Conservation (phyloP, 2,113 vertebrate genomes). For the Acrocephalus arundinaceus region DNA sequence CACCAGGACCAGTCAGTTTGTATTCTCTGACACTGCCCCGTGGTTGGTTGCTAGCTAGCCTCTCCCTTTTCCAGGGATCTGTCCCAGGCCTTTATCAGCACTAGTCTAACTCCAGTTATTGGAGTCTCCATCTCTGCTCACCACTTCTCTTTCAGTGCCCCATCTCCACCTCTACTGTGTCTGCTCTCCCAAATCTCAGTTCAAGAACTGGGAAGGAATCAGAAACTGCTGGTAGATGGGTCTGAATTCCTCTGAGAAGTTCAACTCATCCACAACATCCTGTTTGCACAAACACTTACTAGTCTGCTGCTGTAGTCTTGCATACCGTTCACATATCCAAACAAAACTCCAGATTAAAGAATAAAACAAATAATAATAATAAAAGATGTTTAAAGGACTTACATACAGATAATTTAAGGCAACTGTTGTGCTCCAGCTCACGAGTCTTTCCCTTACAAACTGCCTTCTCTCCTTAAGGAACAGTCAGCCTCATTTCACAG, state of each 20-base stretch:
- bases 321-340: neutral
- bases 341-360: neutral
- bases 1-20: neutral
- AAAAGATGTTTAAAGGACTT: neutral
- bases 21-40: neutral
- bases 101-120: neutral
- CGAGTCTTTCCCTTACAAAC: neutral
- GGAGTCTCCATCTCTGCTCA: neutral
- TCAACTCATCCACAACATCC: neutral
- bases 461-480: neutral
- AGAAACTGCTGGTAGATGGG: neutral
- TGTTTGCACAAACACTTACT: neutral
- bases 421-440: neutral
- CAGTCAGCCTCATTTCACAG: neutral
- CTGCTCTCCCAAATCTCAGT: neutral
- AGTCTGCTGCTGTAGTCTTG: neutral
- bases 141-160: neutral
- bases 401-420: neutral
- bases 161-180: neutral
- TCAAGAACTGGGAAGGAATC: neutral
- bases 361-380: neutral
- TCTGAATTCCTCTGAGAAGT: neutral
- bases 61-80: neutral
- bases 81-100: neutral
- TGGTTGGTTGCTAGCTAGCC: neutral